These are phyloP conservation scores for Andrena chrysosceles DNA, from an alignment of 2,888 invertebrate genomes.

Conservation along the genomic window DNA sequence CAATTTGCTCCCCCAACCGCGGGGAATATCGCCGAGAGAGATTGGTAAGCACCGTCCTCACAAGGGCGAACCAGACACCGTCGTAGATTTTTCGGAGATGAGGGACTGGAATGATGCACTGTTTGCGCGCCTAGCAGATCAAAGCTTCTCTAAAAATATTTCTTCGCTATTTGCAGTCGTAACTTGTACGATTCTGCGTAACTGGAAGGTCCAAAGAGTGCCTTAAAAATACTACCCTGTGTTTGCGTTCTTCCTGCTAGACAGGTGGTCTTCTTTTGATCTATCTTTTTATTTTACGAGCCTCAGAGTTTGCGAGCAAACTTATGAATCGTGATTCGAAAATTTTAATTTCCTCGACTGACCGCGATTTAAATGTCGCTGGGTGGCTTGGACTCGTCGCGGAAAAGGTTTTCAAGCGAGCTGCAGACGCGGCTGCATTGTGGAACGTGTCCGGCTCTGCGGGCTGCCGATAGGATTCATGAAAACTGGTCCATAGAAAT, in stretches of 20 bases:
- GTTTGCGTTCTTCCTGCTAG: slow-evolving; percentile 18
- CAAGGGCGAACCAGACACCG: neutral
- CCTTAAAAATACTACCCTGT: slow-evolving; percentile 15
- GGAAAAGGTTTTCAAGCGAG: slow-evolving; percentile 23
- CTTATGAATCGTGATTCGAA: neutral
- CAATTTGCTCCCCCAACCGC: neutral
- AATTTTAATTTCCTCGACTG: slow-evolving; percentile 30
- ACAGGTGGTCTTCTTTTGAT: neutral
- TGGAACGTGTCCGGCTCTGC: slow-evolving; percentile 65
- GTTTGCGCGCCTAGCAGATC: slow-evolving; percentile 45
- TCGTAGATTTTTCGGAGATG: slow-evolving; percentile 6
- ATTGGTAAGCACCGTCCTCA: slow-evolving; percentile 2
- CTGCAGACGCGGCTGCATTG: slow-evolving; percentile 56
- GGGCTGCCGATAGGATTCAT: slow-evolving; percentile 75
- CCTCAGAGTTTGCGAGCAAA: neutral
- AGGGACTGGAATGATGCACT: slow-evolving; percentile 7
- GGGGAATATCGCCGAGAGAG: slow-evolving; percentile 2
- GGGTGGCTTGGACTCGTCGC: slow-evolving; percentile 12
- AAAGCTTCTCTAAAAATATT: slow-evolving; percentile 51
- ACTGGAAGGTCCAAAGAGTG: neutral
- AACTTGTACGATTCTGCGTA: neutral
- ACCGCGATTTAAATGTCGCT: slow-evolving; percentile 40
- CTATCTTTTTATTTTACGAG: neutral
- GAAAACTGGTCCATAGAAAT: slow-evolving; percentile 74
- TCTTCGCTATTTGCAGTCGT: slow-evolving; percentile 14